These are phyloP conservation scores for Telmatherina bonti DNA, from an alignment of 2,797 vertebrate species.

Conservation along the genomic window DNA sequence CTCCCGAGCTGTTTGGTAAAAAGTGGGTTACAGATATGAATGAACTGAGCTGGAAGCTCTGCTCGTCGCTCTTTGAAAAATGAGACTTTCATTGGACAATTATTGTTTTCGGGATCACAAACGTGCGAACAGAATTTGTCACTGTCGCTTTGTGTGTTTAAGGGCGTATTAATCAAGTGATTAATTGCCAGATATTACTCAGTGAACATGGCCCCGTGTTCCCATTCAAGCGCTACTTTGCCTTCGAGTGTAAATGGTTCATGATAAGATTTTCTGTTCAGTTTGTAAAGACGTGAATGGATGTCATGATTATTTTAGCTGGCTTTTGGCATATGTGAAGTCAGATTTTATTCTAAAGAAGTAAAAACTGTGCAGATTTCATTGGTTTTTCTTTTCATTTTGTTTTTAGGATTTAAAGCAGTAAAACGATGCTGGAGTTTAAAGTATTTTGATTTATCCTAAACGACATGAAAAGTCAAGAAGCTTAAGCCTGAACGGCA, in stretches of 20 bases:
- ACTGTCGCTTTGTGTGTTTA: constrained; percentile 94
- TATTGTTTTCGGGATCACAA: constrained; percentile 84
- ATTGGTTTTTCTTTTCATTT: not conserved
- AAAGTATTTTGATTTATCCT: not conserved
- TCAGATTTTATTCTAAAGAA: not conserved
- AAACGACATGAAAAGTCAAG: not conserved
- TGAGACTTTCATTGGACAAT: constrained; percentile 84
- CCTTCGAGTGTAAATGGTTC: constrained; percentile 90
- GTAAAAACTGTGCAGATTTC: not conserved
- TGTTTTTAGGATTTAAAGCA: not conserved
- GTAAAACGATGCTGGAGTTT: not conserved
- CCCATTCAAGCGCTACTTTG: constrained; percentile 87
- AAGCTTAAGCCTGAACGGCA: not conserved
- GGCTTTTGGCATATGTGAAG: constrained; percentile 6
- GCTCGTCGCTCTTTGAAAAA: constrained; percentile 74
- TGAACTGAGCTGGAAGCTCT: constrained; percentile 41
- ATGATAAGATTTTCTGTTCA: constrained; percentile 86
- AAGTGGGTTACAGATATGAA: constrained; percentile 14
- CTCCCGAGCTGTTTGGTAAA: not conserved
- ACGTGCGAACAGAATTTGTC: constrained; percentile 81
- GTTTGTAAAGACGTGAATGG: constrained; percentile 48
- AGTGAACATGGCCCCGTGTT: constrained; percentile 90
- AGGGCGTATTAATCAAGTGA: constrained; percentile 99
- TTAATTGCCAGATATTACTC: constrained; percentile 95
- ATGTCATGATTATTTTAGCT: constrained; percentile 39